Conservation (phyloP, 2,888 invertebrate species). For the Syrphus vitripennis region DNA sequence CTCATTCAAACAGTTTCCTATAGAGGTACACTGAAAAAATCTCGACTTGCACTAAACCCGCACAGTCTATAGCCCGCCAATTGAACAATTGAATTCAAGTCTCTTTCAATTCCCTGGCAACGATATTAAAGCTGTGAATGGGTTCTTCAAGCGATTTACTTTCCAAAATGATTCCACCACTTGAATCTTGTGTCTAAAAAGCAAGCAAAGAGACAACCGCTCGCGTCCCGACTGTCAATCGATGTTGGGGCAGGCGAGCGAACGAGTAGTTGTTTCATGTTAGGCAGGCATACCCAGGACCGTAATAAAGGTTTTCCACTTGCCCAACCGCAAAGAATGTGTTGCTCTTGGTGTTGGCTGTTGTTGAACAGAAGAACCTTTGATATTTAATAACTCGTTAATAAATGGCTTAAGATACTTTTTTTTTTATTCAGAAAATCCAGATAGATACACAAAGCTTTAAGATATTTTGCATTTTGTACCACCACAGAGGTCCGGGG, state of each 20-base stretch:
- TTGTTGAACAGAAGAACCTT: constrained; percentile 61
- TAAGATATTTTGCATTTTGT: constrained; percentile 47
- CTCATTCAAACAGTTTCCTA: not conserved
- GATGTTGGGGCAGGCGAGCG: not conserved
- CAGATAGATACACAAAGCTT: not conserved
- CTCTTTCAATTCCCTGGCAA: constrained; percentile 19
- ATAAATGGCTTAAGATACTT: constrained; percentile 40
- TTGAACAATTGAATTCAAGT: constrained; percentile 52
- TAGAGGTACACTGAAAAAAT: not conserved
- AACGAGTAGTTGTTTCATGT: not conserved
- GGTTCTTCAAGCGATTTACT: constrained; percentile 63
- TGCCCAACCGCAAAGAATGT: constrained; percentile 69
- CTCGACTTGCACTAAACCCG: not conserved
- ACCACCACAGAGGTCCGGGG: not conserved
- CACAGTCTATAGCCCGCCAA: constrained; percentile 13
- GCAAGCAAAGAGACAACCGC: not conserved
- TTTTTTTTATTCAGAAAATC: constrained; percentile 36
- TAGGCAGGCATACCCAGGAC: not conserved
- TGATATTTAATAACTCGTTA: constrained; percentile 71
- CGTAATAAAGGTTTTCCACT: constrained; percentile 68
- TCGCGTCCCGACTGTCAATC: not conserved
- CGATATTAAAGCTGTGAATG: constrained; percentile 42
- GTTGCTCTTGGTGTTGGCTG: not conserved
- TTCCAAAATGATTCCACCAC: constrained; percentile 48
- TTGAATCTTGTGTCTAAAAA: constrained; percentile 9